Conservation (phyloP, 2,797 vertebrate genomes). For the Galagoides demidoff region DNA sequence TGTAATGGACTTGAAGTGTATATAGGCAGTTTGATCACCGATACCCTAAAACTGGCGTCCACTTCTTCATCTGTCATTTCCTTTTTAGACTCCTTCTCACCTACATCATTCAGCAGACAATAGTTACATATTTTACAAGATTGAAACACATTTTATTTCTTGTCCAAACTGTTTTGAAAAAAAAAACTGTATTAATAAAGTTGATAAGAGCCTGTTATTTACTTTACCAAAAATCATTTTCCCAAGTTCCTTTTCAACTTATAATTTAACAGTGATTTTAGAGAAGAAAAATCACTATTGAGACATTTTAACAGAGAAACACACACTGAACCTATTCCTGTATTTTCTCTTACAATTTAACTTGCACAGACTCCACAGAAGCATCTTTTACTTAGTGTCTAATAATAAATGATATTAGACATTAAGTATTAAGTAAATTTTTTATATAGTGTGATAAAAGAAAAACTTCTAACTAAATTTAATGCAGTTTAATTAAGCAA, state of each 20-base stretch:
- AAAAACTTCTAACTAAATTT: neutral
- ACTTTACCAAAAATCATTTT: neutral
- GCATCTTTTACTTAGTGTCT: neutral
- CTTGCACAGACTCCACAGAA: neutral
- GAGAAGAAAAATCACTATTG: neutral
- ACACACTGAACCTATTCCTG: neutral
- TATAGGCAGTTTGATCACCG: slow-evolving; percentile 75
- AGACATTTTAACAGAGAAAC: slow-evolving; percentile 23
- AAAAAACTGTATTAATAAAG: slow-evolving; percentile 19
- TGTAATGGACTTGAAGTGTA: slow-evolving; percentile 57
- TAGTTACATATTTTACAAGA: neutral
- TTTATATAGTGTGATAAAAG: slow-evolving; percentile 8
- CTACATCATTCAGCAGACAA: slow-evolving; percentile 35
- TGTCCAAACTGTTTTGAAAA: neutral
- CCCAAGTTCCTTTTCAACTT: neutral
- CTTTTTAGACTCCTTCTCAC: slow-evolving; percentile 16
- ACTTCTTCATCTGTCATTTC: slow-evolving; percentile 50
- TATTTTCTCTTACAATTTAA: neutral
- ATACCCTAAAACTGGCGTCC: slow-evolving; percentile 70
- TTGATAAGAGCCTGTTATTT: neutral
- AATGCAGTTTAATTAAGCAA: neutral
- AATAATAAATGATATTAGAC: neutral
- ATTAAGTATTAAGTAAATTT: neutral
- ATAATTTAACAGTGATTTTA: neutral
- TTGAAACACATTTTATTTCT: slow-evolving; percentile 31